A percentile compares a stretch with the other conserved stretches of the same genome.
Evolutionary conservation across 1,140 invertebrate species (phyloP).

Genomic region (Ladona fulva): DNA sequence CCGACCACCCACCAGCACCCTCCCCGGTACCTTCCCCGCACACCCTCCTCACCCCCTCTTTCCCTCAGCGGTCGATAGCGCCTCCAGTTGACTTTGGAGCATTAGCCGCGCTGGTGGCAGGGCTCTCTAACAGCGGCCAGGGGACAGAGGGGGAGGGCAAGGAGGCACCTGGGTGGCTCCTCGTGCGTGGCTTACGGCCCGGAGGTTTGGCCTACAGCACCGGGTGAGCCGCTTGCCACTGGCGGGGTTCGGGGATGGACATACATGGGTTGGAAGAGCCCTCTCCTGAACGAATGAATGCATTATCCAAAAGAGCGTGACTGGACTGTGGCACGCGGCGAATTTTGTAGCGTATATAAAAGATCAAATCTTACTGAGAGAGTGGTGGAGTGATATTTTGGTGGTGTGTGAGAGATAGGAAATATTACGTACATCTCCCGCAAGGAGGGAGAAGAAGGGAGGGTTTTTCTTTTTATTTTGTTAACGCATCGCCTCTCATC

Average conservation of each 20-base stretch:
- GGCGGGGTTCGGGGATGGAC: background rate
- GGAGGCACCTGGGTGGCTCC: background rate
- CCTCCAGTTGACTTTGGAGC: background rate
- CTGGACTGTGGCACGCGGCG: no score
- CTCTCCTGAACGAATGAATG: no score
- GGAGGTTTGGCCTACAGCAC: background rate
- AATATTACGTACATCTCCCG: no score
- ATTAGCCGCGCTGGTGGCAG: background rate
- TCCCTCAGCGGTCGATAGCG: background rate
- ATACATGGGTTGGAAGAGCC: no score
- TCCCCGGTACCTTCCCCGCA: background rate
- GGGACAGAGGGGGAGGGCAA: background rate
- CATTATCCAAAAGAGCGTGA: no score
- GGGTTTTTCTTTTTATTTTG: no score
- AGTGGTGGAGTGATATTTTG: no score
- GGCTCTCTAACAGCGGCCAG: background rate
- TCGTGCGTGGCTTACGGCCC: background rate
- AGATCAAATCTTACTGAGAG: no score
- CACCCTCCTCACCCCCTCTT: background rate
- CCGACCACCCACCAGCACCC: background rate
- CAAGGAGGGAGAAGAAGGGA: no score
- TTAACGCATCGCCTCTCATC: no score
- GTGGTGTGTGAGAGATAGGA: no score
- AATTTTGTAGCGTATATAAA: no score
- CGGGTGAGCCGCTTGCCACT: background rate